phyloP scores from a whole-genome alignment of 1,140 invertebrate genomes.

The Oryctes rhinoceros region DNA sequence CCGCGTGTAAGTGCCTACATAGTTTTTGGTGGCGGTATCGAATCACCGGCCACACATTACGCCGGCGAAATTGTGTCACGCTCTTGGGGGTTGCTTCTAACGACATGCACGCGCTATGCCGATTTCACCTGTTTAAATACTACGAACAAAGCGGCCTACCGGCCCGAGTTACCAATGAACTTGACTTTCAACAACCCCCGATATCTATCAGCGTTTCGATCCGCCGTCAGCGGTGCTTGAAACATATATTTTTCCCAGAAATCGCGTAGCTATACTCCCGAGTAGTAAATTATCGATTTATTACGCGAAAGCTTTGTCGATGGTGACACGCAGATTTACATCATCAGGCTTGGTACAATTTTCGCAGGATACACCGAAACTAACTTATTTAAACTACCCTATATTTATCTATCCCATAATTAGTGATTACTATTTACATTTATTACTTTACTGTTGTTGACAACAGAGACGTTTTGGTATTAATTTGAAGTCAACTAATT shows the following conservation, averaged over 20 bases:
- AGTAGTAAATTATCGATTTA: slow-evolving; percentile 28
- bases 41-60: slow-evolving; percentile 7
- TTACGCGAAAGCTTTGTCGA: slow-evolving; percentile 11
- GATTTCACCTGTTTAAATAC: slow-evolving; percentile 43
- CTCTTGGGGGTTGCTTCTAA: slow-evolving; percentile 33
- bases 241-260: slow-evolving; percentile 28
- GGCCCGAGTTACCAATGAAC: slow-evolving; percentile 41
- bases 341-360: slow-evolving; percentile 27
- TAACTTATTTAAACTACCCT: no score
- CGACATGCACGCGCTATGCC: slow-evolving; percentile 21
- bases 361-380: neutral
- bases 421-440: neutral
- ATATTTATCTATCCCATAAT: no score
- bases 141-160: slow-evolving; percentile 27
- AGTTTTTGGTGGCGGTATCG: slow-evolving; percentile 6
- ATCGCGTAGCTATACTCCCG: neutral
- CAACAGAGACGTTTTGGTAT: neutral
- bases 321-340: slow-evolving; percentile 6
- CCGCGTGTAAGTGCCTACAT: neutral
- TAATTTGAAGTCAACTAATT: no score
- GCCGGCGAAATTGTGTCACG: slow-evolving; percentile 18
- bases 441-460: neutral
- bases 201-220: slow-evolving; percentile 31
- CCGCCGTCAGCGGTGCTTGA: neutral
- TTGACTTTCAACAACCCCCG: slow-evolving; percentile 44